Percentiles rank a stretch among this genome's conserved stretches.
phyloP scores from a whole-genome alignment of 2,888 invertebrate genomes.

The Odontothrips loti region DNA sequence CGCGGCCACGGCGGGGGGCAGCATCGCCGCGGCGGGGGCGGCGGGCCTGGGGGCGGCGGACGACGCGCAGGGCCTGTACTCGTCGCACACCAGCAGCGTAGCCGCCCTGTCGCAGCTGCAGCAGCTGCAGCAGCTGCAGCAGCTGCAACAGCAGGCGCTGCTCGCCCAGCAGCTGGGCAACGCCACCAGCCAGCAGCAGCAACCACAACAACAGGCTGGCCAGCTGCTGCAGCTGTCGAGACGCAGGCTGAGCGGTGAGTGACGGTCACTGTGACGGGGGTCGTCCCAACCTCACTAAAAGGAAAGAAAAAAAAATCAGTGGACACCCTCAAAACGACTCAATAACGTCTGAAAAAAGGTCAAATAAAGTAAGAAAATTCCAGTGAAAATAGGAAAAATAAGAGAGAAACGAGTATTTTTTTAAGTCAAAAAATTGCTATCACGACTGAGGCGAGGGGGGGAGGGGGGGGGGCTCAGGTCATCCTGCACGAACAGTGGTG shows the following conservation, averaged over 20 bases:
- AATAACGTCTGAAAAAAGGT: not conserved
- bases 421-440: no score
- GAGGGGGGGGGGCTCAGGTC: no score
- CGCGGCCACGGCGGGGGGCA: not conserved
- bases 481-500: no score
- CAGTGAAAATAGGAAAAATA: not conserved
- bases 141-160: not conserved
- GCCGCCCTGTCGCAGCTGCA: not conserved
- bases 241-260: conserved; percentile 14
- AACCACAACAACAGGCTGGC: not conserved
- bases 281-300: not conserved
- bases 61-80: conserved; percentile 9
- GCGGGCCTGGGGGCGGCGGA: not conserved
- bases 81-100: not conserved
- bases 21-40: not conserved
- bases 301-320: not conserved
- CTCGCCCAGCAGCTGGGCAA: conserved; percentile 13
- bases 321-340: no score
- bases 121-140: conserved; percentile 14
- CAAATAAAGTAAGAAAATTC: not conserved
- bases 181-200: not conserved
- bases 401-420: no score
- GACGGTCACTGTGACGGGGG: not conserved
- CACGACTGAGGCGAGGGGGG: no score
- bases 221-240: conserved; percentile 13